Evolutionary conservation across 2,797 vertebrate species (phyloP), one percentile per base, ranked within the genome.

Genomic region (Chromis chromis): DNA sequence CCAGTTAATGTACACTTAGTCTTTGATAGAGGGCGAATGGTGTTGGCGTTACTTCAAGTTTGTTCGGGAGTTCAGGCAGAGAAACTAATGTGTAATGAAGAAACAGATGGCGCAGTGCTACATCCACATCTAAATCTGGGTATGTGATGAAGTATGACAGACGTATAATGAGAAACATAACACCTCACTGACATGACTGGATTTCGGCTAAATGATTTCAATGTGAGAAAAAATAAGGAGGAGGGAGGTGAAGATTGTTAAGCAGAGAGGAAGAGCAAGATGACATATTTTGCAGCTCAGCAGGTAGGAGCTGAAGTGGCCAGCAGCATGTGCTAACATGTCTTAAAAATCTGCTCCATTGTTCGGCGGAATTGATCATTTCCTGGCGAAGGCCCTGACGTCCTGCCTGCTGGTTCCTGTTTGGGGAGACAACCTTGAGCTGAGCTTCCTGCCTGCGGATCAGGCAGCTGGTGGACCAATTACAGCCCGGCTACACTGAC

Each of bases 351-450:
- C 62, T 6, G 22, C 42, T 67, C 90, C 39, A 94, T 94, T 94
- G 93, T 95, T 89, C 44, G 1, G 60, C 31, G 62, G 86, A 74
- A 91, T 70, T 74, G 89, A 84, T 84, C 86, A 90, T 87, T 92
- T 94, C 91, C 91, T 88, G 85, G 54, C 83, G 61, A 69, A 58
- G 72, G 72, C 56, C 31, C 82, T 28, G 22, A 88, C 86, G 89
- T 94, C 92, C 94, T 93, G 92, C 72, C 92, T 88, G 82, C 90
- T 91, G 90, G 79, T 94, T 94, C 94, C 93, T 94, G 94, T 94
- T 94, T 93, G 81, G 74, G 40, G 78, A 80, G 87, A 86, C 87
- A 91, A 88, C 88, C 90, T 90, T 90, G 82, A 91, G 85, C 69
- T 5, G 53, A 67, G 83, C 84, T 95, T 95, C 94, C 94, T 92